Percentiles rank a stretch among this genome's conserved stretches.
Conservation (phyloP, 2,797 vertebrate genomes). For the Crypturellus tataupa region DNA sequence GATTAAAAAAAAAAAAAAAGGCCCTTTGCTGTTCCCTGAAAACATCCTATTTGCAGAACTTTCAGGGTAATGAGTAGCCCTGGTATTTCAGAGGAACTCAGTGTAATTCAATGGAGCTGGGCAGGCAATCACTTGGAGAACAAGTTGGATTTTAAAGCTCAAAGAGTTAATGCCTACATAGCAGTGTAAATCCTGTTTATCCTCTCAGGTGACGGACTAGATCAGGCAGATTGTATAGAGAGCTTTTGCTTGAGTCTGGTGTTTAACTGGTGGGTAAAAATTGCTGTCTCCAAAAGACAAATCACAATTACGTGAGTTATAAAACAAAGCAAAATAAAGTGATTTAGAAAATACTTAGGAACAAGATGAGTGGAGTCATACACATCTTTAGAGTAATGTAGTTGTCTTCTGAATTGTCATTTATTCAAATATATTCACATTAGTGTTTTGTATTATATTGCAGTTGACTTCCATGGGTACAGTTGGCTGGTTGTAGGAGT, state of each 20-base stretch:
- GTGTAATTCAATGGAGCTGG: neutral
- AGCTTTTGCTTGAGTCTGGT: neutral
- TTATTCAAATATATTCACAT: neutral
- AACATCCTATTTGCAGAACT: neutral
- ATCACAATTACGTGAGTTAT: neutral
- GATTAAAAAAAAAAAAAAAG: neutral
- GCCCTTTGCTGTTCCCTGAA: neutral
- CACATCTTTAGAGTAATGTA: neutral
- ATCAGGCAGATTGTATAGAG: conserved; percentile 37
- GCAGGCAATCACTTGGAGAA: conserved; percentile 22
- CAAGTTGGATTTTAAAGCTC: conserved; percentile 47
- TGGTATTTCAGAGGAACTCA: neutral
- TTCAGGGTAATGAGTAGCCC: neutral
- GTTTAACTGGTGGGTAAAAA: conserved; percentile 25
- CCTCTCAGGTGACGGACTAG: conserved; percentile 55
- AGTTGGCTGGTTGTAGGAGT: neutral
- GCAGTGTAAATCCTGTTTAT: conserved; percentile 49
- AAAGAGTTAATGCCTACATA: conserved; percentile 42
- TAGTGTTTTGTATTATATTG: neutral
- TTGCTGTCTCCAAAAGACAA: neutral
- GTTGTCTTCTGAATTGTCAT: neutral
- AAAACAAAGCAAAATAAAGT: neutral
- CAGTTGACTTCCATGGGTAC: neutral
- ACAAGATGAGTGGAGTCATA: neutral
- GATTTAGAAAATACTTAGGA: neutral